phyloP scores from a whole-genome alignment of 2,113 vertebrate species.

The Ictalurus furcatus region DNA sequence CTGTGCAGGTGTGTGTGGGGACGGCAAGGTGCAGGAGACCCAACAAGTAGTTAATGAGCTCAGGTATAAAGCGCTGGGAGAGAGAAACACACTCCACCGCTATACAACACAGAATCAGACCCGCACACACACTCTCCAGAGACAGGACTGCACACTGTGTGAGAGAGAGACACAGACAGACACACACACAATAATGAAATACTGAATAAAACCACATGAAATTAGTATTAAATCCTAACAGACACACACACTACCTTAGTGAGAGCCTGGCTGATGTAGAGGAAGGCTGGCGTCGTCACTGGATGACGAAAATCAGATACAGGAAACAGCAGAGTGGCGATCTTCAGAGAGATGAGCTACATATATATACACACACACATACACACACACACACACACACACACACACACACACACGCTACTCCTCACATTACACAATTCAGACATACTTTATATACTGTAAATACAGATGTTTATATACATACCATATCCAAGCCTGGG shows the following conservation, averaged over 20 bases:
- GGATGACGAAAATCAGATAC: constrained; percentile 94
- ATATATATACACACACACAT: constrained; percentile 36
- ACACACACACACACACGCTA: constrained; percentile 23
- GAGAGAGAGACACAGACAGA: neutral
- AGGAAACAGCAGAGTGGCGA: constrained; percentile 85
- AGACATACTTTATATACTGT: neutral
- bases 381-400: constrained; percentile 21
- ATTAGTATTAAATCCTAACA: neutral
- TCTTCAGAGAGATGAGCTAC: constrained; percentile 88
- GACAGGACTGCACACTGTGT: constrained; percentile 81
- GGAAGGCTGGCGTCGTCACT: constrained; percentile 85
- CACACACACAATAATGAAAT: too few relatives aligned
- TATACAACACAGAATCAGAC: constrained; percentile 83
- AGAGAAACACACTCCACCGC: constrained; percentile 86
- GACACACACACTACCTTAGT: constrained; percentile 77
- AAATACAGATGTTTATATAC: neutral
- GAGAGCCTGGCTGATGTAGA: constrained; percentile 88
- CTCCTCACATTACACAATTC: neutral
- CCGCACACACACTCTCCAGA: constrained; percentile 79
- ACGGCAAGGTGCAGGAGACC: constrained; percentile 84
- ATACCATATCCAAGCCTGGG: constrained; percentile 84
- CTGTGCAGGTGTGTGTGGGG: constrained; percentile 68
- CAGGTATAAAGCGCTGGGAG: constrained; percentile 87
- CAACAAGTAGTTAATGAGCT: constrained; percentile 87
- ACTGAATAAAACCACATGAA: neutral